These are phyloP conservation scores for Harpegnathos saltator DNA, from an alignment of 1,140 invertebrate species.

Conservation along the genomic window DNA sequence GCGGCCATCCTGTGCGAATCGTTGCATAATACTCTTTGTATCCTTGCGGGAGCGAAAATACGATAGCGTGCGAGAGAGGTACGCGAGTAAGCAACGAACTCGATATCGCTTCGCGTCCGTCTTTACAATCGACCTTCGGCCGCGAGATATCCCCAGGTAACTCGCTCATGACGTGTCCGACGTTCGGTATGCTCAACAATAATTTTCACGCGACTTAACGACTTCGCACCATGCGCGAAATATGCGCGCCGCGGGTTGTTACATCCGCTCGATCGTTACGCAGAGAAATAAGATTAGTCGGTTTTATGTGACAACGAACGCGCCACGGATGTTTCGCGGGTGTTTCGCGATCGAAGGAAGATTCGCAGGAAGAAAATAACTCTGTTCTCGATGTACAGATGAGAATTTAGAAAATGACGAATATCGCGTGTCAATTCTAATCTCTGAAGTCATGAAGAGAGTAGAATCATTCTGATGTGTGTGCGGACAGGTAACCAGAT, in stretches of 20 bases:
- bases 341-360: no score
- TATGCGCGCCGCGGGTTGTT: neutral
- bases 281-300: neutral
- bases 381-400: no score
- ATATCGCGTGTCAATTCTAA: no score
- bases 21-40: conserved; percentile 73
- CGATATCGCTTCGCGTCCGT: conserved; percentile 62
- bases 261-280: neutral
- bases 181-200: conserved; percentile 16
- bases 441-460: no score
- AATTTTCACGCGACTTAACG: conserved; percentile 18
- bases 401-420: no score
- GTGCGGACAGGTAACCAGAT: neutral
- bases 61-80: conserved; percentile 60
- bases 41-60: conserved; percentile 64
- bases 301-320: no score
- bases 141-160: conserved; percentile 51
- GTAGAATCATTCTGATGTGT: no score
- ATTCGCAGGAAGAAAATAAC: no score
- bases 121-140: conserved; percentile 62
- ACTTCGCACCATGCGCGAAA: neutral
- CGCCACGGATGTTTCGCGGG: no score
- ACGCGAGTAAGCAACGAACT: conserved; percentile 53
- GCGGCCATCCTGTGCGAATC: conserved; percentile 27
- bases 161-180: conserved; percentile 13